Base-by-base conservation (phyloP, 2,113 vertebrate species). In the Vulpes lagopus region DNA sequence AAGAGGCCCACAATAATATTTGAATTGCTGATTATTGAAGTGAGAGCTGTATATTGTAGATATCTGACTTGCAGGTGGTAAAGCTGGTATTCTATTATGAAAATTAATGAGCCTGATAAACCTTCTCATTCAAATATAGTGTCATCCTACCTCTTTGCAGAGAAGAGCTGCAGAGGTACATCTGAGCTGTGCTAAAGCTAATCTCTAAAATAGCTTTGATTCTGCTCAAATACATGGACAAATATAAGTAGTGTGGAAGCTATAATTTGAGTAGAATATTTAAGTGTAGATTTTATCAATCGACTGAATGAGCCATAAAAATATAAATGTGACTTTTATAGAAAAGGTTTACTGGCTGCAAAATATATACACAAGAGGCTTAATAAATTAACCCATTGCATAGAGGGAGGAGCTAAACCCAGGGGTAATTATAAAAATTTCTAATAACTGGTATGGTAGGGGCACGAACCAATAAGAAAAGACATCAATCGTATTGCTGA, bases 221-320 rank as follows among this genome's bases (percentile, higher is more conserved):
- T 83, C 57, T 93, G 8, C 30, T 53, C 60, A 97, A 67, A 49
- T 35, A 55, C 30, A 84, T 11, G 22, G 49, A n/a, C n/a, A 95
- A 51, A 80, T 51, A 23, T 7, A 84, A 43, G 32, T 22, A 57
- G 59, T 82, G 22, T 82, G 16, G 55, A 96, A 91, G 43, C 35
- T 30, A 83, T 1, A 60, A 82, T 55, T 79, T 95, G 85, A 94
- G 69, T 91, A 94, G 81, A 35, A 95, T 84, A 78, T 62, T 62
- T 59, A 89, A 90, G 14, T 62, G 60, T 59, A 82, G 16, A 67
- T 93, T 96, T 96, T 89, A 91, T 92, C n/a, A 89, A 57, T 88
- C 8, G 60, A n/a, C 38, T 81, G 38, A 38, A 43, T 55, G 57
- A 67, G n/a, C 19, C 16, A 55, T 92, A 16, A 91, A 91, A 69